Conservation (phyloP, 2,113 vertebrate species). For the Myrmecophaga tridactyla region DNA sequence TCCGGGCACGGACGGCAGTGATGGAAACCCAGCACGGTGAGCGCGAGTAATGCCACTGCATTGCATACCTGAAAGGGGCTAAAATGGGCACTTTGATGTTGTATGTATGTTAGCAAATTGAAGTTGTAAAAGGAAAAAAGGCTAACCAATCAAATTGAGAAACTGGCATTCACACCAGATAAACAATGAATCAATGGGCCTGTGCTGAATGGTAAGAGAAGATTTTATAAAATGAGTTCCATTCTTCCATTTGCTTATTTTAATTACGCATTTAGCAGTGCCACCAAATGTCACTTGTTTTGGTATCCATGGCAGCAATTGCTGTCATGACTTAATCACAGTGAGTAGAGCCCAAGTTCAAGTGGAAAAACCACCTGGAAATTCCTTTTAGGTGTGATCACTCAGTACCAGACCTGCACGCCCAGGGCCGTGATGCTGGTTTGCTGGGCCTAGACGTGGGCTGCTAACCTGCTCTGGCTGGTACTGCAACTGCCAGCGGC, state of each 20-base stretch:
- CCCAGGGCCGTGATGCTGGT: neutral
- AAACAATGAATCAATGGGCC: neutral
- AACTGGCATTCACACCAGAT: neutral
- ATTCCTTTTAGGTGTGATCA: neutral
- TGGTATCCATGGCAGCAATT: neutral
- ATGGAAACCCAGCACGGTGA: too few species aligned
- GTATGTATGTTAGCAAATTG: too few species aligned
- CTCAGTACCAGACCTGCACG: neutral
- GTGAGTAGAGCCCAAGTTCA: neutral
- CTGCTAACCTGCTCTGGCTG: neutral
- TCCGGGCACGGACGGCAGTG: too few species aligned
- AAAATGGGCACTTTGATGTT: too few species aligned
- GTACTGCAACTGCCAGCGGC: neutral
- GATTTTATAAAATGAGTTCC: slow-evolving; percentile 6
- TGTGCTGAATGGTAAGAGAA: neutral
- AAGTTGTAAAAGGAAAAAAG: neutral
- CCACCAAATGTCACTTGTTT: slow-evolving; percentile 2
- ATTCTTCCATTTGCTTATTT: neutral
- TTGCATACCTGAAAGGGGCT: too few species aligned
- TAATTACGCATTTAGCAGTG: neutral
- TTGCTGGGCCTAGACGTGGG: neutral
- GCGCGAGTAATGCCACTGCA: too few species aligned
- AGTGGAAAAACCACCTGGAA: neutral
- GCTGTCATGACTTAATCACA: neutral
- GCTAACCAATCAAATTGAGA: neutral